Percentiles rank a stretch among this genome's conserved stretches.
These are phyloP conservation scores for Geotrupes spiniger DNA, from an alignment of 2,888 invertebrate genomes.

Conservation along the genomic window DNA sequence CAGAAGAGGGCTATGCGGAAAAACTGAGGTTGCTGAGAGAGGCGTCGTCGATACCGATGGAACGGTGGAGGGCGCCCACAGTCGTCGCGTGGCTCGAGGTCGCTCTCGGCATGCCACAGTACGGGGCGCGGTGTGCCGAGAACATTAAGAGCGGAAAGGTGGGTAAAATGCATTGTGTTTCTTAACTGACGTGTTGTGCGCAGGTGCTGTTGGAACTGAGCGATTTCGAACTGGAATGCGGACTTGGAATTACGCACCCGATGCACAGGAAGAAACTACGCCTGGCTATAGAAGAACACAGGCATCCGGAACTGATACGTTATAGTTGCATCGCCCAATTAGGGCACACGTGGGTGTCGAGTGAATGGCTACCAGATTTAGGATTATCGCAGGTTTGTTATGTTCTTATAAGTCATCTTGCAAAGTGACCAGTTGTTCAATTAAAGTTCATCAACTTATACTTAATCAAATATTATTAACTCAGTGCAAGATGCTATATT, in stretches of 20 bases:
- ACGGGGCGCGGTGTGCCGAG: constrained; percentile 84
- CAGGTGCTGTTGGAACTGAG: constrained; percentile 88
- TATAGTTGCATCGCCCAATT: constrained; percentile 85
- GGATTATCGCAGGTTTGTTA: constrained; percentile 71
- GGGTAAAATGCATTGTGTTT: constrained; percentile 17
- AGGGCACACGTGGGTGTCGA: constrained; percentile 90
- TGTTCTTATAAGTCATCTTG: not conserved
- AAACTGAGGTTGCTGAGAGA: constrained; percentile 76
- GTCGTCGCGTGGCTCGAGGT: constrained; percentile 94
- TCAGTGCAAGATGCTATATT: no score
- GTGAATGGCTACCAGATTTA: constrained; percentile 89
- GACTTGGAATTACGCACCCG: constrained; percentile 86
- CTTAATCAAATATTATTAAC: no score
- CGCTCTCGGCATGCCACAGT: constrained; percentile 91
- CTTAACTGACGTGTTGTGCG: constrained; percentile 29
- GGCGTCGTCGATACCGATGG: constrained; percentile 80
- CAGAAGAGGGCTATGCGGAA: constrained; percentile 72
- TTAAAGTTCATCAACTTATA: not conserved
- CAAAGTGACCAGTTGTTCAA: constrained; percentile 1
- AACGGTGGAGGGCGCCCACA: constrained; percentile 89
- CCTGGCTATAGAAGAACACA: constrained; percentile 88
- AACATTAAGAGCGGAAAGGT: constrained; percentile 96
- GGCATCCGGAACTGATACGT: constrained; percentile 81
- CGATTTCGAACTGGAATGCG: constrained; percentile 87
- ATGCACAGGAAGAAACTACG: constrained; percentile 92